phyloP scores from a whole-genome alignment of 1,140 invertebrate species.

The Rhagoletis pomonella region DNA sequence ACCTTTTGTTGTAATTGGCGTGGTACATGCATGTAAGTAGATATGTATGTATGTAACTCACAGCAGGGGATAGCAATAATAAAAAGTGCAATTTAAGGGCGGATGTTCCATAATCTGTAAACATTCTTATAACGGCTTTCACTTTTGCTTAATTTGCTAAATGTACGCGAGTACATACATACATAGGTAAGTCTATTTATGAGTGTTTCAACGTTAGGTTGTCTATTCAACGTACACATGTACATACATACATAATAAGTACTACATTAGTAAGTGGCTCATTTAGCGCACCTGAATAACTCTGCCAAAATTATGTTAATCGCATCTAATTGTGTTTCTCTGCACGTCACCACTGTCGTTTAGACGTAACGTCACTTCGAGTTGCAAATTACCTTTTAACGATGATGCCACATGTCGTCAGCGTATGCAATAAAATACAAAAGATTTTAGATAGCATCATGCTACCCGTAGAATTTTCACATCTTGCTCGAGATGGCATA shows the following conservation, averaged over 20 bases:
- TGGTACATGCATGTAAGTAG: background rate
- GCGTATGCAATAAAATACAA: background rate
- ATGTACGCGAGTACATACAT: background rate
- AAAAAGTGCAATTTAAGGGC: background rate
- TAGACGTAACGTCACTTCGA: background rate
- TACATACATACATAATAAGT: background rate
- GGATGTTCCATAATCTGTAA: conserved; percentile 4
- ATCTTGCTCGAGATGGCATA: background rate
- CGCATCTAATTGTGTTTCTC: conserved; percentile 37
- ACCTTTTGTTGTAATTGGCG: conserved; percentile 3
- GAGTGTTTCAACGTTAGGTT: background rate
- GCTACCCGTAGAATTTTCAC: background rate
- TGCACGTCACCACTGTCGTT: conserved; percentile 27
- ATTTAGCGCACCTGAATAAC: conserved; percentile 48
- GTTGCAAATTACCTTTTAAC: conserved; percentile 46
- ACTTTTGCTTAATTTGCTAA: background rate
- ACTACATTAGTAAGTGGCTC: conserved; percentile 4
- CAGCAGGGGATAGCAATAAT: background rate
- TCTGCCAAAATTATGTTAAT: conserved; percentile 44
- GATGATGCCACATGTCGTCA: conserved; percentile 36
- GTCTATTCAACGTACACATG: background rate
- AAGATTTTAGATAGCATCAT: background rate
- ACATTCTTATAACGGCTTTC: background rate
- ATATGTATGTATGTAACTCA: background rate
- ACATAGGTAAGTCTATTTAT: background rate